Evolutionary conservation across 2,113 vertebrate genomes (phyloP), one percentile per base, ranked within the genome.

Genomic region (Amphiprion percula): DNA sequence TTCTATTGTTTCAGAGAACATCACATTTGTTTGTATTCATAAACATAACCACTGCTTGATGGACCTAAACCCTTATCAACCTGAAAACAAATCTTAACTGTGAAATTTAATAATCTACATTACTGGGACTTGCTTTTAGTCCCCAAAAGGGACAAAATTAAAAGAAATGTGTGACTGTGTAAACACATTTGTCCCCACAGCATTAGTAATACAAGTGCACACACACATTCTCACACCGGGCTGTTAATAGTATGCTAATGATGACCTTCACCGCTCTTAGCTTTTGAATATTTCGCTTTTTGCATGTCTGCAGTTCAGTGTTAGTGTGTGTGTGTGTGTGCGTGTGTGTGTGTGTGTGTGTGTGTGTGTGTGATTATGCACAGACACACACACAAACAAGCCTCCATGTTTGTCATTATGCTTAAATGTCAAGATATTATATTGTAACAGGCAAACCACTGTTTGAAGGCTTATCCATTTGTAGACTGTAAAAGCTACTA

Each of bases 231-330:
- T 33, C 47, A 56, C 49, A 56, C 59, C 77, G 14, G 19, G 26
- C 15, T n/a, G 66, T 62, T 87, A 81, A 87, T 75, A 56, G 3
- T 83, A 92, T 93, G 92, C 73, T 85, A 92, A 91, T 90, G 37
- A 75, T 89, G 88, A 92, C 91, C 87, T 92, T 92, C 84, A 77
- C 65, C 7, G 0, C 49, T 82, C 67, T 64, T 64, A 68, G 46
- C 69, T 41, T 54, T 65, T 82, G 73, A 84, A 88, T 84, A 82
- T 84, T 81, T 79, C 23, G 39, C 50, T 82, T 19, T 59, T 74
- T 65, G 37, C n/a, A 53, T 74, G 68, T 80, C 70, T 81, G 53
- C 59, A 54, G 47, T 52, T 71, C 7, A 23, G 19, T 69, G 23
- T 69, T 47, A 63, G 23, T 53, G 50, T 68, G 30, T 52, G n/a